Base-by-base conservation (phyloP, 2,113 vertebrate species). In the Dendropsophus ebraccatus region DNA sequence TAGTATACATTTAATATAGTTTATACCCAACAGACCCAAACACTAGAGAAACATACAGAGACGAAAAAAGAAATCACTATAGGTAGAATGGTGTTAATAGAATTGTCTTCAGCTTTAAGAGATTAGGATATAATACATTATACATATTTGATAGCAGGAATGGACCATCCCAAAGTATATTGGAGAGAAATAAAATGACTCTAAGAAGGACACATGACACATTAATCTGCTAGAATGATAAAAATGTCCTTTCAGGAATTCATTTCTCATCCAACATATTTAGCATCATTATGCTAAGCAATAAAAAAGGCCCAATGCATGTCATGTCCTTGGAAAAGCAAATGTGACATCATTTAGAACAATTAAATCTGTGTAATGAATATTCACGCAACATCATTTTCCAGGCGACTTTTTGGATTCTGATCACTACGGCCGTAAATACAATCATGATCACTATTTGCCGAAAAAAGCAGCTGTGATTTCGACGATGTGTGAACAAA, bases 161-260 rank as follows among this genome's bases (percentile, higher is more conserved):
- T 8, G 77, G 77, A 41, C 54, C 77, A 60, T 80, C 77, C 54
- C 35, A 80, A 80, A 60, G 77, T 73, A 56, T 72, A 73, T 72
- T 17, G 54, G 56, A 72, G 7, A 83, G 32, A 83, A 37, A 54
- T 45, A 25, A 72, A 56, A 56, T 25, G 81, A 32, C 28, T 72
- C 62, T 11, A 83, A 83, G 81, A 83, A 73, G 83, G 70, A 65
- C 54, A 75, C 21, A 76, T 85, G 74, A 85, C 58, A 85, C 56
- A 77, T 85, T 73, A 65, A 45, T 82, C n/a, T 74, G 52, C 70
- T 47, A 4, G 50, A 69, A 85, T 78, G 74, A 67, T 76, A 52
- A 52, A 76, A 41, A 54, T 58, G 67, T 77, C 58, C 45, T 85
- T 76, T 85, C 25, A 35, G 23, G 72, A 47, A 45, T 65, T n/a